Conservation (phyloP, 2,888 invertebrate species). For the Trilocha varians region DNA sequence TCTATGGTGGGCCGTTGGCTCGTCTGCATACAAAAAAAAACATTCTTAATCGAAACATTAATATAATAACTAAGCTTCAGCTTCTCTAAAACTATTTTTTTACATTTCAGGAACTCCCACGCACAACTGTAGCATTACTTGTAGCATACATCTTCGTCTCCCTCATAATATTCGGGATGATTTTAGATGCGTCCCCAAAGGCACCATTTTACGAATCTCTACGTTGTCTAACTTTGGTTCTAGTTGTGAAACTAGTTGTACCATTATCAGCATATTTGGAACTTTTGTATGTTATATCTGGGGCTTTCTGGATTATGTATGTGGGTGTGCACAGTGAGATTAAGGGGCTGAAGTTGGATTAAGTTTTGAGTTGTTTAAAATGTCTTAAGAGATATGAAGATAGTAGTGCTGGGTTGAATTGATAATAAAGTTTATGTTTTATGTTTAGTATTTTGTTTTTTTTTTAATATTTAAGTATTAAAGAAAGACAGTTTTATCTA, state of each 20-base stretch:
- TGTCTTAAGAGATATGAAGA: no score
- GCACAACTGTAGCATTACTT: constrained; percentile 57
- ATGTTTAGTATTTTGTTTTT: no score
- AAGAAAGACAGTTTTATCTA: no score
- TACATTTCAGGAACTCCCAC: constrained; percentile 64
- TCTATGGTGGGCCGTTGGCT: no score
- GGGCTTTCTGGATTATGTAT: constrained; percentile 69
- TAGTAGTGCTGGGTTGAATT: no score
- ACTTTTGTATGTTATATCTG: constrained; percentile 62
- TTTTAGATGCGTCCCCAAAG: constrained; percentile 75
- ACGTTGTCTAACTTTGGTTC: constrained; percentile 69
- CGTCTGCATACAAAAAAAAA: no score
- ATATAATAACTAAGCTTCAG: no score
- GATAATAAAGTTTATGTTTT: no score
- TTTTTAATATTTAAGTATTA: no score
- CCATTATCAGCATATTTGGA: constrained; percentile 40
- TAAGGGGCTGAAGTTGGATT: not conserved
- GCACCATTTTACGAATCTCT: constrained; percentile 72
- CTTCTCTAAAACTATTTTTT: not conserved
- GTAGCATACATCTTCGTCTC: constrained; percentile 75
- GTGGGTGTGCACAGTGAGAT: constrained; percentile 17
- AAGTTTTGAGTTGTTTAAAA: no score
- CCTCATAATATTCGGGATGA: constrained; percentile 76
- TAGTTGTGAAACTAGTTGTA: constrained; percentile 26
- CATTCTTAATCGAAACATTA: no score